phyloP scores from a whole-genome alignment of 2,888 invertebrate species.

The Patella caerulea region DNA sequence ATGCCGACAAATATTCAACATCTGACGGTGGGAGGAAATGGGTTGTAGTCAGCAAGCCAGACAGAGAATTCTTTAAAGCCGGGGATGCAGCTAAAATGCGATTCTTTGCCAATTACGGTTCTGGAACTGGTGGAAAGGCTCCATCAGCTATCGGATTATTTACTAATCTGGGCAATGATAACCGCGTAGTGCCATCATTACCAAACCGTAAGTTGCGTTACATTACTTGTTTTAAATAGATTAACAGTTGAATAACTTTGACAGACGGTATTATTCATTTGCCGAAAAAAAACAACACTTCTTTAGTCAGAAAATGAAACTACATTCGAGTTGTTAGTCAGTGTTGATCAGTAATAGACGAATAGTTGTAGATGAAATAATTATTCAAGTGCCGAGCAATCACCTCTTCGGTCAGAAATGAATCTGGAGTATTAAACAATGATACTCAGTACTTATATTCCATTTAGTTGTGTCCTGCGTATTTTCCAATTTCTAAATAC shows the following conservation, averaged over 20 bases:
- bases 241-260: neutral
- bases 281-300: no score
- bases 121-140: neutral
- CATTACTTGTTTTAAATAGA: neutral
- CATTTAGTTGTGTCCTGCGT: no score
- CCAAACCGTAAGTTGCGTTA: slow-evolving; percentile 26
- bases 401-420: no score
- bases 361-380: no score
- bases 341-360: no score
- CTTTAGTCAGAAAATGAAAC: no score
- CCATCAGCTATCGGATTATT: slow-evolving; percentile 22
- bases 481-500: no score
- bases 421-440: no score
- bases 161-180: slow-evolving; percentile 32
- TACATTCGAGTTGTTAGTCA: no score
- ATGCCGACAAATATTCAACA: slow-evolving; percentile 22
- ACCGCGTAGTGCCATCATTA: slow-evolving; percentile 17
- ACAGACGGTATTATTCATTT: no score
- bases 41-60: slow-evolving; percentile 31
- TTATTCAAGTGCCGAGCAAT: no score
- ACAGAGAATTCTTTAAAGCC: slow-evolving; percentile 22
- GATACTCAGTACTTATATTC: no score
- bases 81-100: slow-evolving; percentile 20
- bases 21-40: slow-evolving; percentile 29
- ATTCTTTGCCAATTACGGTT: slow-evolving; percentile 32